Base-by-base conservation (phyloP, 2,797 vertebrate species). In the Hypotaenidia okinawae region DNA sequence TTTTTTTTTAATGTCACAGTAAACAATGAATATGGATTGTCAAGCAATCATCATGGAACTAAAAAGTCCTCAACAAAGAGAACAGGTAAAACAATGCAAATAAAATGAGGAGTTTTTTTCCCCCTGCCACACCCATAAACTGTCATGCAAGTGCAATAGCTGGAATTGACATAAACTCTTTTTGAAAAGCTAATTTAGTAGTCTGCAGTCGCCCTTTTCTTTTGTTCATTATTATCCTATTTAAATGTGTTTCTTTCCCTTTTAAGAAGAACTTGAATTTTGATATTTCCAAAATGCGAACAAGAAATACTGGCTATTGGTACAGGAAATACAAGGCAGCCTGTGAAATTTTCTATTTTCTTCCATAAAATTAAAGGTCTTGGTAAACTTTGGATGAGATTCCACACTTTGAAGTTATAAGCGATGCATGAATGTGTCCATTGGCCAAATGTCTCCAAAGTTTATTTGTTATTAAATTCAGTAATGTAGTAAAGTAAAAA, bases 41-140 rank as follows among this genome's bases (percentile, higher is more conserved):
- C 88, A 92, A 75, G 86, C 69, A 96, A 77, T 90, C 83, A 94
- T 86, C 27, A 41, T 35, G 11, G 68, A 95, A 89, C 41, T 89
- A 25, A 93, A 91, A 95, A 80, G 84, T 95, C 74, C 77, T 90
- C 93, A 90, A 89, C 90, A 96, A 93, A 93, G 86, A 90, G 87
- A 91, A 76, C 3, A 45, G 54, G 90, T 58, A 96, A 96, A 96
- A 94, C 70, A 94, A 94, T 83, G 84, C 88, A 96, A 91, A 95
- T 94, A 94, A 93, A 94, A 90, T 70, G 37, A 75, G 24, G 24
- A 54, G 58, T 43, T 43, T 86, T 75, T 77, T 88, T 91, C 92
- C 59, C 41, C 24, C 16, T 94, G 51, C 74, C 80, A 94, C 83
- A 62, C 61, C 70, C 70, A 64, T 84, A 77, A 84, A 92, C 33